Percentiles rank a stretch among this genome's conserved stretches.
These are phyloP conservation scores for Diglossa cyanea DNA, from an alignment of 2,797 vertebrate genomes.

Conservation along the genomic window DNA sequence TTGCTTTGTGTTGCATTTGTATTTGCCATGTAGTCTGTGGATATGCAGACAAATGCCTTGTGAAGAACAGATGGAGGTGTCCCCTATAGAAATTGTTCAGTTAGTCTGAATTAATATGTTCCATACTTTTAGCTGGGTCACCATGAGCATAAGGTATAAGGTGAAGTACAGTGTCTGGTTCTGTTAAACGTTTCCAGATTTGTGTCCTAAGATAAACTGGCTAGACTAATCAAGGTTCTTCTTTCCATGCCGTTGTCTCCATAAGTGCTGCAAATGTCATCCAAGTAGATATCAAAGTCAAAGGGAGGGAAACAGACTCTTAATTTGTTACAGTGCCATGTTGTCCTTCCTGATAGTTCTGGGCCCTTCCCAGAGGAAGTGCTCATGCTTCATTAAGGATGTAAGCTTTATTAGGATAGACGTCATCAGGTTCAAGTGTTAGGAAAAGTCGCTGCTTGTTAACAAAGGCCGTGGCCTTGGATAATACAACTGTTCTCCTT, in stretches of 20 bases:
- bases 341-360: conserved; percentile 54
- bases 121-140: background rate
- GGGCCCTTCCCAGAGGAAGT: conserved; percentile 59
- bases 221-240: background rate
- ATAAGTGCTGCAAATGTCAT: conserved; percentile 43
- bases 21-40: background rate
- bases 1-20: background rate
- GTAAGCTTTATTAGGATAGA: conserved; percentile 53
- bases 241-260: background rate
- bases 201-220: background rate
- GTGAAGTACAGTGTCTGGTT: background rate
- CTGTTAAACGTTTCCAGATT: conserved; percentile 12
- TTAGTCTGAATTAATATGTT: background rate
- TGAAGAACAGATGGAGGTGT: background rate
- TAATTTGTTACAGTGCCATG: conserved; percentile 43
- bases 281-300: conserved; percentile 57
- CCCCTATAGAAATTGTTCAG: background rate
- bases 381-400: conserved; percentile 53
- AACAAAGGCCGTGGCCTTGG: conserved; percentile 9
- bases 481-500: background rate
- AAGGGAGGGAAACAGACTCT: conserved; percentile 33
- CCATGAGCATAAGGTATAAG: background rate
- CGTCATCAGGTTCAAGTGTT: conserved; percentile 57
- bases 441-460: conserved; percentile 13
- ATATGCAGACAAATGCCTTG: background rate